Evolutionary conservation across 1,140 invertebrate species (phyloP), one percentile per base, ranked within the genome.

Genomic region (Achroia grisella): DNA sequence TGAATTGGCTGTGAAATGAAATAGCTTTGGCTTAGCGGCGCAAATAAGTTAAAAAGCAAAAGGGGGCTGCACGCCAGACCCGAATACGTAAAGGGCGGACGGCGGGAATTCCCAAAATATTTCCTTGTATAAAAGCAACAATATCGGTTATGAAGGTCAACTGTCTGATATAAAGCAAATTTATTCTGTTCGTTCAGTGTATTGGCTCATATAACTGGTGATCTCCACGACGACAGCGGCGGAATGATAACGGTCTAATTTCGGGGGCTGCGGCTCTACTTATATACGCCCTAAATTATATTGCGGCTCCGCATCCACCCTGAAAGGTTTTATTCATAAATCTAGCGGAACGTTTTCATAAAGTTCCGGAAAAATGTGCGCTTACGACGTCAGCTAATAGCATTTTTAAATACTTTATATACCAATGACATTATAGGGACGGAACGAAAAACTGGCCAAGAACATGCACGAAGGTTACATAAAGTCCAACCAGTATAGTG

Each of bases 281-380:
- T 66, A 80, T 80, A 69, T 64, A 23, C 17, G 17, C 63, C 64
- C 71, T 77, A 81, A 79, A 81, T 84, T 84, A 79, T 75, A 72
- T 70, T 68, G 67, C 68, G 68, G 71, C 56, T 59, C 65, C 69
- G 63, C 65, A 72, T 72, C 68, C 68, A 59, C 75, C 64, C 68
- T 77, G 75, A 81, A 77, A 83, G 79, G 77, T 81, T 83, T 83
- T 78, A 80, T 83, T 83, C 76, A 83, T 81, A 83, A 83, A 83
- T 83, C 79, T 79, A 69, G 57, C 62, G 68, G 54, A 80, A 79
- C 73, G 66, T 77, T 83, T 81, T 79, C 75, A 83, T 79, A 78
- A 83, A 75, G 63, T 77, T 71, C 56, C 59, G 53, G 56, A 62
- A 66, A 75, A 80, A 69, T 71, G 69, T 76, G 68, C 65, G 58